Percentiles rank a stretch among this genome's conserved stretches.
These are phyloP conservation scores for Dolichomitus sp. DNA, from an alignment of 2,888 invertebrate genomes.

Conservation along the genomic window DNA sequence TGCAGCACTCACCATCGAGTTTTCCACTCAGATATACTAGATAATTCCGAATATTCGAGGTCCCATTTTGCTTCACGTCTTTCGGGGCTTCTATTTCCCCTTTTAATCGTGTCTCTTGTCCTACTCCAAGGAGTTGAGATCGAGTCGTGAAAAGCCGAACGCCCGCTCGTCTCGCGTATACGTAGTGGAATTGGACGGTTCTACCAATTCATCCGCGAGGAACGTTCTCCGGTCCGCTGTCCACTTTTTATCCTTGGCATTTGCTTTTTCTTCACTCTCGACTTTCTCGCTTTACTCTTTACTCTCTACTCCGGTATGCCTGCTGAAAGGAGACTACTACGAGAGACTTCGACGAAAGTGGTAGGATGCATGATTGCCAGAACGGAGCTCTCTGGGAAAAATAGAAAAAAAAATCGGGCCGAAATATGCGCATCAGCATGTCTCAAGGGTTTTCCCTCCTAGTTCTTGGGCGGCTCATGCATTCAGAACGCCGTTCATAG, in stretches of 20 bases:
- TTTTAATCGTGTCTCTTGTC: not conserved
- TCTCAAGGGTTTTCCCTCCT: conserved; percentile 59
- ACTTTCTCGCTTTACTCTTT: not conserved
- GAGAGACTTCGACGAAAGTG: conserved; percentile 54
- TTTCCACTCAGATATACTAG: not conserved
- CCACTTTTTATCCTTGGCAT: conserved; percentile 1
- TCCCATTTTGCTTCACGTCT: not conserved
- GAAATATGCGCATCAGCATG: conserved; percentile 47
- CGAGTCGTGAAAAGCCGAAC: conserved; percentile 19
- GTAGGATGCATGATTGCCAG: conserved; percentile 65
- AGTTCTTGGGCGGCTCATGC: conserved; percentile 45
- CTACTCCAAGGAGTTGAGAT: conserved; percentile 3
- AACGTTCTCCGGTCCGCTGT: not conserved
- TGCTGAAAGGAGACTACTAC: conserved; percentile 18
- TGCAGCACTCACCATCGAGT: not conserved
- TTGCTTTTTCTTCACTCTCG: conserved; percentile 11
- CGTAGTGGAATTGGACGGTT: conserved; percentile 1
- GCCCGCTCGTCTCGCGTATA: not conserved
- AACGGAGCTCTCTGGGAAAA: conserved; percentile 22
- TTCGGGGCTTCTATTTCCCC: not conserved
- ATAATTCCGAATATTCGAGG: conserved; percentile 29
- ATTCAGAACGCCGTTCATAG: conserved; percentile 39
- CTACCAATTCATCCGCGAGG: not conserved
- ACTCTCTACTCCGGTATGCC: not conserved
- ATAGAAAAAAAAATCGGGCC: conserved; percentile 46